phyloP scores from a whole-genome alignment of 2,888 invertebrate genomes.

The Pantelozetes paolii region DNA sequence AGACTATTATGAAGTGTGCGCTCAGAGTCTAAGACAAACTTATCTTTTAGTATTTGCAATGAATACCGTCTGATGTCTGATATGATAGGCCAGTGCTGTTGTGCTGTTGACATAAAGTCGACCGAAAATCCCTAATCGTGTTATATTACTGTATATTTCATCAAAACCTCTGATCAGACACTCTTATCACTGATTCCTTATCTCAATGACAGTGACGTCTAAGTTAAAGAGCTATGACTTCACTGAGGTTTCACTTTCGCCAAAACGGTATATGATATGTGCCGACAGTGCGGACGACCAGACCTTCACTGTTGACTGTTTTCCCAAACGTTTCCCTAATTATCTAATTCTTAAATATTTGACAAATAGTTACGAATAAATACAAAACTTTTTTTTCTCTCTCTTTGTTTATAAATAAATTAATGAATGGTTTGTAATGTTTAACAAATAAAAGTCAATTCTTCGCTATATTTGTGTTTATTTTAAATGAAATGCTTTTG shows the following conservation, averaged over 20 bases:
- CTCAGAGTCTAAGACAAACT: neutral
- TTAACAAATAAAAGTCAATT: neutral
- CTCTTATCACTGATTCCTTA: constrained; percentile 7
- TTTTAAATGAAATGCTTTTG: neutral
- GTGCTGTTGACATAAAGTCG: constrained; percentile 10
- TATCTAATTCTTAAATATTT: constrained; percentile 1
- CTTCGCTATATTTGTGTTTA: neutral
- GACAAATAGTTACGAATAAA: neutral
- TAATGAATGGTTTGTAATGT: constrained; percentile 5
- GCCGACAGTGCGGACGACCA: neutral
- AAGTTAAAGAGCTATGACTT: neutral
- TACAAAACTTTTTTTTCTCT: neutral
- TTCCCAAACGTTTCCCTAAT: no score
- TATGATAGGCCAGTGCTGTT: constrained; percentile 7
- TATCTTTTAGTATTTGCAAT: neutral
- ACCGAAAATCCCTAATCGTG: constrained; percentile 13
- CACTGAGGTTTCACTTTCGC: neutral
- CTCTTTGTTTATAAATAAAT: constrained; percentile 11
- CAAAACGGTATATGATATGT: neutral
- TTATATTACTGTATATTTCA: constrained; percentile 12
- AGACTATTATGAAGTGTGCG: constrained; percentile 1
- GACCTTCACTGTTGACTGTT: neutral
- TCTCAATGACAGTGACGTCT: constrained; percentile 14
- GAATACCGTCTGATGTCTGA: constrained; percentile 4
- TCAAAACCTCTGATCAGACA: neutral